Percentiles rank a stretch among this genome's conserved stretches.
These are phyloP conservation scores for Leuciscus idus DNA, from an alignment of 2,113 vertebrate genomes.

Conservation along the genomic window DNA sequence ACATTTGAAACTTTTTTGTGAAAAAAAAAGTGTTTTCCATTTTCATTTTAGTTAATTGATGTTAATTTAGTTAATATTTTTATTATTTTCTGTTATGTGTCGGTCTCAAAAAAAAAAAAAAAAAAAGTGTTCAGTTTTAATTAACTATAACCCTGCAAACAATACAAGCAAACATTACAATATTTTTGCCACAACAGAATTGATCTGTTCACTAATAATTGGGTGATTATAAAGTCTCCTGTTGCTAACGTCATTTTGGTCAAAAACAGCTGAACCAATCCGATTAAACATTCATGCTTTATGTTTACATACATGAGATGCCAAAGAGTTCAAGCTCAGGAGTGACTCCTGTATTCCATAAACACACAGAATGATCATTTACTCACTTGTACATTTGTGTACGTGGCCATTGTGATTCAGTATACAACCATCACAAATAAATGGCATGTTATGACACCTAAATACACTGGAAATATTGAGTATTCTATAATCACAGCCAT, in stretches of 20 bases:
- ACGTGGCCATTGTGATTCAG: not conserved
- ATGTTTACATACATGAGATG: not conserved
- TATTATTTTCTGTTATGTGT: no score
- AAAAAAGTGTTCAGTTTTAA: no score
- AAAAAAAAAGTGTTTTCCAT: not conserved
- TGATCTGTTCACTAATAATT: not conserved
- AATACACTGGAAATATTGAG: not conserved
- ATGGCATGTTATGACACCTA: conserved; percentile 16
- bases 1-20: no score
- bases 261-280: not conserved
- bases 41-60: not conserved
- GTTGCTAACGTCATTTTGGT: not conserved
- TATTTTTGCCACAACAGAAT: not conserved
- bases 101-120: no score
- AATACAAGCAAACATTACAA: not conserved
- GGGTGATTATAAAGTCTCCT: not conserved
- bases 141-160: not conserved
- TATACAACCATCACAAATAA: not conserved
- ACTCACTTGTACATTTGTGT: not conserved
- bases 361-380: conserved; percentile 4
- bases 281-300: not conserved
- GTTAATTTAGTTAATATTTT: no score
- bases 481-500: not conserved
- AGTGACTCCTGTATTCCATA: conserved; percentile 26
- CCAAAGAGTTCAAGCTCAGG: not conserved